Base-by-base conservation (phyloP, 2,888 invertebrate species). In the Apocheima hispidaria region DNA sequence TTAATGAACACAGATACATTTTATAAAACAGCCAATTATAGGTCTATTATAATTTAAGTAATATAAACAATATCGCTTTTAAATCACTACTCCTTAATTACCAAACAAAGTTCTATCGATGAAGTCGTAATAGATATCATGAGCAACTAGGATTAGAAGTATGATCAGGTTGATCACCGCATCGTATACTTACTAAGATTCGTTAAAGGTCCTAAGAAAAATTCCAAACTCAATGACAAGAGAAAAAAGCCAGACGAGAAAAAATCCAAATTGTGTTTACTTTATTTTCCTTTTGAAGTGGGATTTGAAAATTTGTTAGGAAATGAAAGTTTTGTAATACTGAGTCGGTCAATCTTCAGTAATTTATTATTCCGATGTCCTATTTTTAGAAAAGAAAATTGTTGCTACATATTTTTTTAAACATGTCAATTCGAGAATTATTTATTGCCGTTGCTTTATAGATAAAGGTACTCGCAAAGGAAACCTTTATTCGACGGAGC, bases 381-480 rank as follows among this genome's bases (percentile, higher is more conserved):
- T 21, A 16, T 49, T 30, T 40, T 52, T 0, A 23, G 23, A 16
- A 41, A 44, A 23, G 18, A 53, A 53, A 44, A 35, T 35, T 20
- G 7, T 21, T 23, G 5, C 14, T 14, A 10, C 21, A 52, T 33
- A 35, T 33, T 16, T 43, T 53, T 26, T 5, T 16, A 18, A 38
- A 46, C 30, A 38, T 18, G 28, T 28, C 49, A 49, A 36, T 41
- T 26, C 49, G 16, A 23, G 49, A 33, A 36, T 52, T 26, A 57
- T 35, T 53, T 26, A 52, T 35, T 53, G 44, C 33, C 50, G 30
- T 44, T 35, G 49, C 33, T 49, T 54, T 58, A 46, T 30, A 14
- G 43, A 43, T 58, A 44, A 44, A 38, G 38, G 51, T 43, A 7
- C 30, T 44, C 33, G 49, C 48, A 38, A 56, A 30, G 56, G 49